Evolutionary conservation across 1,140 invertebrate genomes (phyloP), one percentile per base, ranked within the genome.

Genomic region (Euura saliciscinereae): DNA sequence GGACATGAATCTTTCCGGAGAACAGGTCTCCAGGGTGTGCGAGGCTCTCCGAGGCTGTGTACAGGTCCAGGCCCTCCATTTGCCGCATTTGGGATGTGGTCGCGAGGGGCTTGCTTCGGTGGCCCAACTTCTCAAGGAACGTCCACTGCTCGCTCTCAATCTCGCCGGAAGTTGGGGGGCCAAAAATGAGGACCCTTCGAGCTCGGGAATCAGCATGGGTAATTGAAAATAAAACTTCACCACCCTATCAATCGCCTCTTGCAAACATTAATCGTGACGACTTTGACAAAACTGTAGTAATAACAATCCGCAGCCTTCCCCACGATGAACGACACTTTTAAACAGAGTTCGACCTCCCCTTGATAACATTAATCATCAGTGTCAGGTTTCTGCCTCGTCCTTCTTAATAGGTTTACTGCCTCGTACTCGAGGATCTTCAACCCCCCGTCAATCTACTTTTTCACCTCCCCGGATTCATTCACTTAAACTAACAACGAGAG

Each of bases 61-160:
- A 67, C 86, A 88, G 76, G 83, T 91, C 43, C 85, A 89, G 66
- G 85, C 88, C 43, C 78, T 91, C 65, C 89, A 90, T 74, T 83
- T 91, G 72, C 89, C 90, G 44, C 90, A 90, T 81, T 83, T 90
- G 68, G 86, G 89, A 42, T 91, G 89, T 75, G 90, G 89, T 43
- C 83, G 87, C 67, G 85, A 89, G 45, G 89, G 89, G 6, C 82
- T 90, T 2, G 81, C 84, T 46, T 87, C 88, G 13, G 81, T 90
- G 7, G 84, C 89, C 3, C 77, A 85, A 43, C 75, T 90, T 8
- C 83, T 90, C 7, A 83, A 84, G 65, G 81, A 82, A 66, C 81
- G 89, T 69, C 87, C 88, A 8, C 79, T 90, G 13, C 78, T 89
- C 8, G 88, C 89, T 2, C 83, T 91, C 73, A 89, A 89, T 76